These are phyloP conservation scores for Xenopus laevis DNA, from an alignment of 2,113 vertebrate species.

Conservation along the genomic window DNA sequence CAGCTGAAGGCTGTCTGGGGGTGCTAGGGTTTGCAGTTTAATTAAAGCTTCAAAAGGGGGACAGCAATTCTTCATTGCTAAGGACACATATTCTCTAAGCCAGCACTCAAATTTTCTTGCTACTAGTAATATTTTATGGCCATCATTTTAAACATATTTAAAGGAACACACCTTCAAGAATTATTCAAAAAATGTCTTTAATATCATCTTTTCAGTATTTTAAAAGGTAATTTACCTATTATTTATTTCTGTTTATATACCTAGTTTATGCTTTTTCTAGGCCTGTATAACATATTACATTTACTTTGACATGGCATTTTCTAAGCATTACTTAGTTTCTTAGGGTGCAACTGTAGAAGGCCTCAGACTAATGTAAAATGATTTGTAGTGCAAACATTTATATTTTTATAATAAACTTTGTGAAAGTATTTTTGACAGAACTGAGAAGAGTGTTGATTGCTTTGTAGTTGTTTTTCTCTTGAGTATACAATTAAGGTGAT, in stretches of 20 bases:
- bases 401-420: constrained; percentile 99
- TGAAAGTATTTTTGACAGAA: constrained; percentile 99
- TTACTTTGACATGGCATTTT: constrained; percentile 61
- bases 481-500: background rate
- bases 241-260: constrained; percentile 93
- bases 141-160: constrained; percentile 58
- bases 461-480: constrained; percentile 53
- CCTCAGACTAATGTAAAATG: constrained; percentile 99
- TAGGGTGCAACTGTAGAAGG: constrained; percentile 90
- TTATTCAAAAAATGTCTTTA: constrained; percentile 47
- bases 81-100: no score
- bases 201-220: constrained; percentile 62
- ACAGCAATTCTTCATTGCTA: no score
- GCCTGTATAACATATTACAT: constrained; percentile 79
- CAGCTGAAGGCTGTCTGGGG: no score
- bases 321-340: constrained; percentile 69
- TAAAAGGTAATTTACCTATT: constrained; percentile 76
- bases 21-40: no score
- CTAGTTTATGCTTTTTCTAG: constrained; percentile 69
- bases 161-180: background rate
- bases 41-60: no score
- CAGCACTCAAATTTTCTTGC: no score
- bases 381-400: constrained; percentile 99
- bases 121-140: constrained; percentile 55
- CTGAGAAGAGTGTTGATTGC: constrained; percentile 69